Evolutionary conservation across 2,113 vertebrate species (phyloP).

Genomic region (Cranoglanis bouderius): DNA sequence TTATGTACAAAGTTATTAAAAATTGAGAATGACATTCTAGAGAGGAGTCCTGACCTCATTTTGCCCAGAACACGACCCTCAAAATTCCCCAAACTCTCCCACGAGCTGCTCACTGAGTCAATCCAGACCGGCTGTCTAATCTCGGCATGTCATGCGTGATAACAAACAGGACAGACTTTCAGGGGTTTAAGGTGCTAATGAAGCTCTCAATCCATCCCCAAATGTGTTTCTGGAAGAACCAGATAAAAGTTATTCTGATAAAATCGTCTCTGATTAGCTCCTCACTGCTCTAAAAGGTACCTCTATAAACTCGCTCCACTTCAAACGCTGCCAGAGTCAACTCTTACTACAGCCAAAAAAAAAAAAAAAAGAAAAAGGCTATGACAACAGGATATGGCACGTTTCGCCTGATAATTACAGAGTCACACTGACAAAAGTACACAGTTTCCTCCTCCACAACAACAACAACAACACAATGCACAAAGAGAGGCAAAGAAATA

Average conservation of each 20-base stretch:
- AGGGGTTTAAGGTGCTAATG: conserved; percentile 58
- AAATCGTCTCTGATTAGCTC: conserved; percentile 25
- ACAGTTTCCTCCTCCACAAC: conserved; percentile 19
- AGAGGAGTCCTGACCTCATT: conserved; percentile 37
- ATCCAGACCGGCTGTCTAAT: conserved; percentile 59
- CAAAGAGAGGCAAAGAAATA: conserved; percentile 19
- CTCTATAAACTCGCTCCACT: background rate
- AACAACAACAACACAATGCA: conserved; percentile 37
- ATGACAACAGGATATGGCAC: background rate
- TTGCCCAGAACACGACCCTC: conserved; percentile 17
- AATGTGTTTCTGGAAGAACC: conserved; percentile 33
- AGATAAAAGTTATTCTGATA: conserved; percentile 21
- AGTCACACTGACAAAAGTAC: conserved; percentile 17
- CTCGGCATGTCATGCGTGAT: conserved; percentile 60
- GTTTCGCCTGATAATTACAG: conserved; percentile 30
- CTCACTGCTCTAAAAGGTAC: background rate
- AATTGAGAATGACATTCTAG: no score
- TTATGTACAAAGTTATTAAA: no score
- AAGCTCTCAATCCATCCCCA: conserved; percentile 18
- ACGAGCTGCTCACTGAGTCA: conserved; percentile 42
- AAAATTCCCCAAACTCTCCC: conserved; percentile 22
- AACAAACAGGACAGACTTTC: conserved; percentile 58
- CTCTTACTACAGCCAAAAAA: background rate
- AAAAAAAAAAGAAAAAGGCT: background rate
- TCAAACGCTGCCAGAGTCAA: background rate